phyloP scores from a whole-genome alignment of 2,888 invertebrate species.

The Melieria crassipennis region DNA sequence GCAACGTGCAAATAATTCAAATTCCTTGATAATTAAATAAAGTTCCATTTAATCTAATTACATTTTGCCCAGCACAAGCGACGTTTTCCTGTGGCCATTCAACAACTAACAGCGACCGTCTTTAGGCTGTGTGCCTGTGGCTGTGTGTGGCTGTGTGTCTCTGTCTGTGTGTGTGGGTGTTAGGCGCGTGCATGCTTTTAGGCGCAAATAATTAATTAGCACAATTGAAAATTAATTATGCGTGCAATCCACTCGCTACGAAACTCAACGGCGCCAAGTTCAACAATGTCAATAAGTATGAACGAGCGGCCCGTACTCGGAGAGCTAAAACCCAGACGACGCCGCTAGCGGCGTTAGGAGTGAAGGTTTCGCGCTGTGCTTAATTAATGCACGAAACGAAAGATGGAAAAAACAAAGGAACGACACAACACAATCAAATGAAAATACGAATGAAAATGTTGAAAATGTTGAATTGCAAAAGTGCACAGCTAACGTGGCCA shows the following conservation, averaged over 20 bases:
- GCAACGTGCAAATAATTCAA: conserved; percentile 5
- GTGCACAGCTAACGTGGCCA: no score
- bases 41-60: conserved; percentile 24
- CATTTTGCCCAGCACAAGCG: not conserved
- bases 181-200: conserved; percentile 20
- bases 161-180: not conserved
- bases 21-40: conserved; percentile 16
- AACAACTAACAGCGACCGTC: not conserved
- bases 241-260: conserved; percentile 51
- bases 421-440: no score
- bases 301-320: no score
- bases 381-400: no score
- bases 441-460: no score
- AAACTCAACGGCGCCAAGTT: not conserved
- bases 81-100: not conserved
- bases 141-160: not conserved
- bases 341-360: no score
- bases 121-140: not conserved
- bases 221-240: conserved; percentile 61
- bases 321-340: no score
- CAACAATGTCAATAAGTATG: no score
- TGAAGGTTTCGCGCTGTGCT: no score
- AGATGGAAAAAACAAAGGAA: no score
- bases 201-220: conserved; percentile 54
- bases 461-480: no score